Evolutionary conservation across 2,888 invertebrate species (phyloP).

Genomic region (Thalpophila matura): DNA sequence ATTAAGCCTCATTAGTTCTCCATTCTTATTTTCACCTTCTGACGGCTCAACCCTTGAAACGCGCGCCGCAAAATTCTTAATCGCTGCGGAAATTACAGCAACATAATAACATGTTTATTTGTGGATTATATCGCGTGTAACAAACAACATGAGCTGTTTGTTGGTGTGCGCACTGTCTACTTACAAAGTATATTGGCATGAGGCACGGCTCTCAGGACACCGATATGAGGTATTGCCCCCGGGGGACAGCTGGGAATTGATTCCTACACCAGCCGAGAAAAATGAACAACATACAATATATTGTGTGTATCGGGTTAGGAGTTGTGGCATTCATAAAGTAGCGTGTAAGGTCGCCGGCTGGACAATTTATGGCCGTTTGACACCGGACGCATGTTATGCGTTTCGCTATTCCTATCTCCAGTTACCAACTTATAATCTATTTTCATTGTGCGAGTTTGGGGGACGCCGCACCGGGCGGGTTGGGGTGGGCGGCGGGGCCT

Average conservation of each 20-base stretch:
- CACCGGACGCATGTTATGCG: conserved; percentile 65
- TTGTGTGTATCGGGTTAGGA: conserved; percentile 59
- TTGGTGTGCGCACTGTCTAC: conserved; percentile 45
- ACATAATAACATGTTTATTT: conserved; percentile 51
- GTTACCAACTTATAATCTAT: conserved; percentile 62
- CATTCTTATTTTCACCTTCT: conserved; percentile 40
- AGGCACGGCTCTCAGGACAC: conserved; percentile 65
- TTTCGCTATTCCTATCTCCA: conserved; percentile 56
- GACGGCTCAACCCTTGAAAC: conserved; percentile 19
- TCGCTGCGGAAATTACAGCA: conserved; percentile 17
- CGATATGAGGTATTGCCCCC: conserved; percentile 74
- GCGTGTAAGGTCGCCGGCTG: conserved; percentile 48
- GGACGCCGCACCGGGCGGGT: conserved; percentile 30
- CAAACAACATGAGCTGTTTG: conserved; percentile 49
- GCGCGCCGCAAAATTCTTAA: conserved; percentile 27
- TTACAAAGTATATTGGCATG: conserved; percentile 61
- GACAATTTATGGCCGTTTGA: conserved; percentile 68
- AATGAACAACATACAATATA: conserved; percentile 68
- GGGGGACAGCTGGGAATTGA: conserved; percentile 73
- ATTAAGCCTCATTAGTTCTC: conserved; percentile 56
- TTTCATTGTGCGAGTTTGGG: conserved; percentile 60
- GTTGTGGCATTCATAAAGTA: conserved; percentile 60
- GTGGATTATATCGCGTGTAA: conserved; percentile 36
- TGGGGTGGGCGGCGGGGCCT: conserved; percentile 25
- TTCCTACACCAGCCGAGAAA: conserved; percentile 69